phyloP scores from a whole-genome alignment of 2,113 vertebrate genomes.

The Heterotis niloticus region DNA sequence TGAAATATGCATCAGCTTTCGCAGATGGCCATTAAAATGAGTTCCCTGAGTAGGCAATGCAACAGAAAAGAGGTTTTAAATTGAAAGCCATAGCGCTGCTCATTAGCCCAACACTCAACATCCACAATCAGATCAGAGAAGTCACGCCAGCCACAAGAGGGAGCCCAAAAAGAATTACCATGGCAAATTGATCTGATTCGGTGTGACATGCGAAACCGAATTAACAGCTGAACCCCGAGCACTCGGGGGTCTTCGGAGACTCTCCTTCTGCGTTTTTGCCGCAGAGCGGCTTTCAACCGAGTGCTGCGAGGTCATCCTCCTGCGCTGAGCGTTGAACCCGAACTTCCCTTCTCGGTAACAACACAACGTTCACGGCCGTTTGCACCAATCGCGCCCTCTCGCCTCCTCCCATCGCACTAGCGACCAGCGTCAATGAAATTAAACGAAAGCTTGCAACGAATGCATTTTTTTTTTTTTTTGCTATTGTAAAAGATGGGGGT shows the following conservation, averaged over 20 bases:
- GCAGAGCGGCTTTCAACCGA: not conserved
- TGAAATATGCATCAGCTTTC: slow-evolving; percentile 60
- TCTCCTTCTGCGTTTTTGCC: not conserved
- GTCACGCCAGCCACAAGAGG: slow-evolving; percentile 58
- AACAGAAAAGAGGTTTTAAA: slow-evolving; percentile 64
- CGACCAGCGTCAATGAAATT: no score
- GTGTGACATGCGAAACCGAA: slow-evolving; percentile 38
- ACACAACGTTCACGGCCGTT: not conserved
- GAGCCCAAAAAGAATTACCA: slow-evolving; percentile 44
- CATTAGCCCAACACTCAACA: slow-evolving; percentile 64
- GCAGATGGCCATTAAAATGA: slow-evolving; percentile 65
- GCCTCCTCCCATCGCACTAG: no score
- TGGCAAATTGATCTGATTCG: slow-evolving; percentile 47
- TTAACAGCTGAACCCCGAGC: slow-evolving; percentile 42
- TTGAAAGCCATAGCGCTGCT: slow-evolving; percentile 63
- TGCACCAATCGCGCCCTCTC: no score
- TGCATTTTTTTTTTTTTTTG: no score
- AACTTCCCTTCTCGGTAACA: not conserved
- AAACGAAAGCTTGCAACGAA: no score
- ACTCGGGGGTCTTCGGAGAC: slow-evolving; percentile 19
- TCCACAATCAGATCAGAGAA: slow-evolving; percentile 57
- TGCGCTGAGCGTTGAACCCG: not conserved
- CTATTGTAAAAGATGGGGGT: no score
- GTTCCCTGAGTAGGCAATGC: slow-evolving; percentile 57
- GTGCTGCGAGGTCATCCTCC: not conserved